Percentiles rank a stretch among this genome's conserved stretches.
These are phyloP conservation scores for Daktulosphaira vitifoliae DNA, from an alignment of 1,140 invertebrate species.

Conservation along the genomic window DNA sequence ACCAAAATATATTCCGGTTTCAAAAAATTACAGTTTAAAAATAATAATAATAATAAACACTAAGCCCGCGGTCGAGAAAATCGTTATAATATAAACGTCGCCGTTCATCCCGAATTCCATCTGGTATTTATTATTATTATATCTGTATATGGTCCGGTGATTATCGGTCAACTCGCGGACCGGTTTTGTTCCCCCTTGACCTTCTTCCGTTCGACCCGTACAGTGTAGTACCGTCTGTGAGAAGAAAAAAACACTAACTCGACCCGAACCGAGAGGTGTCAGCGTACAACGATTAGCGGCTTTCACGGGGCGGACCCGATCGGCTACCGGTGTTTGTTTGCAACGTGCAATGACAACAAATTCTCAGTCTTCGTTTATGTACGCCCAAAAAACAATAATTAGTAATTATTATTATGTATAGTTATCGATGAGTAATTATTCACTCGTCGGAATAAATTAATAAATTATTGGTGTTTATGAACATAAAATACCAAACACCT, in stretches of 20 bases:
- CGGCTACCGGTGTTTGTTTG: not conserved
- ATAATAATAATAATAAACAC: not conserved
- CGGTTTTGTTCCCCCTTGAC: constrained; percentile 1
- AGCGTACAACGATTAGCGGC: constrained; percentile 21
- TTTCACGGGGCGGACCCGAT: constrained; percentile 7
- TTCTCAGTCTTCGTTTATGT: too few relatives aligned
- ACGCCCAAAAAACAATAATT: too few relatives aligned
- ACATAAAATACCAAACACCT: too few relatives aligned
- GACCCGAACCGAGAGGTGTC: constrained; percentile 2
- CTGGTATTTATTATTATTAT: not conserved
- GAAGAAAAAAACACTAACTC: too few relatives aligned
- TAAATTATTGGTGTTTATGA: too few relatives aligned
- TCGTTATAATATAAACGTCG: not conserved
- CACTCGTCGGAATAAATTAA: too few relatives aligned
- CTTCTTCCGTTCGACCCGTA: too few relatives aligned
- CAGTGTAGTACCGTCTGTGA: too few relatives aligned
- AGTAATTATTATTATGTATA: too few relatives aligned
- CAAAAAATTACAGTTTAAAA: too few relatives aligned
- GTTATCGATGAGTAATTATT: too few relatives aligned
- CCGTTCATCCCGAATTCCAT: not conserved
- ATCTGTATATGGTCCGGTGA: not conserved
- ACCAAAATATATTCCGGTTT: not conserved
- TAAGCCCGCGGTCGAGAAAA: not conserved
- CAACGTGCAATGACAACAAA: constrained; percentile 4
- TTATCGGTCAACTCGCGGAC: constrained; percentile 9